Evolutionary conservation across 37 sponge, comb jelly and placozoan genomes (phyloP).

Genomic region (Theonella swinhoei): DNA sequence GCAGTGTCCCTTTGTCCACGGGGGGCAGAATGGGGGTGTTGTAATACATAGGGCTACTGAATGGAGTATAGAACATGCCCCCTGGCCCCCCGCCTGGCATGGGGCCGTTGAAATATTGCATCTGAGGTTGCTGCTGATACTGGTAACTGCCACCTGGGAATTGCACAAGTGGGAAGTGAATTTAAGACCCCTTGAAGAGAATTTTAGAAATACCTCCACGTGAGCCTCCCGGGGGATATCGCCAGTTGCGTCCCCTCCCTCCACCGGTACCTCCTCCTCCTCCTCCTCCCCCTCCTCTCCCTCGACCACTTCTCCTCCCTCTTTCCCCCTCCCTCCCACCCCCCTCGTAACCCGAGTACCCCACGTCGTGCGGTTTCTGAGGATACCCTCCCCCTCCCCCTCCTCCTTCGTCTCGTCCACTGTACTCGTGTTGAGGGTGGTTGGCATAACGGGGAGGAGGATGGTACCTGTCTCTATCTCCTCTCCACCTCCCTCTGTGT

Average conservation of each 20-base stretch:
- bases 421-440: slow-evolving; percentile 10
- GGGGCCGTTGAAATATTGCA: slow-evolving; percentile 36
- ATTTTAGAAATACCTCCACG: background rate
- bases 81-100: slow-evolving; percentile 1
- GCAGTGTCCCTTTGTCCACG: slow-evolving; percentile 75
- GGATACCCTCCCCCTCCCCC: background rate
- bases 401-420: slow-evolving; percentile 1
- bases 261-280: slow-evolving; percentile 12
- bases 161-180: too few species aligned
- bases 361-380: slow-evolving; percentile 8
- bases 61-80: slow-evolving; percentile 40
- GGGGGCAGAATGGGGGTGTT: slow-evolving; percentile 55
- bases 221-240: slow-evolving; percentile 3
- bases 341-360: slow-evolving; percentile 27
- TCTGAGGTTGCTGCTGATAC: slow-evolving; percentile 26
- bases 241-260: slow-evolving; percentile 32
- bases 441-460: slow-evolving; percentile 45
- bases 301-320: slow-evolving; percentile 26
- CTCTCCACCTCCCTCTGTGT: slow-evolving; percentile 38
- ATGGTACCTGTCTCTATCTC: slow-evolving; percentile 41
- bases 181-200: too few species aligned
- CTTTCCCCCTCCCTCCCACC: background rate
- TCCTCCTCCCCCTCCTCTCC: slow-evolving; percentile 24
- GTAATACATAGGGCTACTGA: slow-evolving; percentile 46
- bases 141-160: slow-evolving; percentile 1